These are phyloP conservation scores for Stenurella melanura DNA, from an alignment of 2,888 invertebrate genomes.

Conservation along the genomic window DNA sequence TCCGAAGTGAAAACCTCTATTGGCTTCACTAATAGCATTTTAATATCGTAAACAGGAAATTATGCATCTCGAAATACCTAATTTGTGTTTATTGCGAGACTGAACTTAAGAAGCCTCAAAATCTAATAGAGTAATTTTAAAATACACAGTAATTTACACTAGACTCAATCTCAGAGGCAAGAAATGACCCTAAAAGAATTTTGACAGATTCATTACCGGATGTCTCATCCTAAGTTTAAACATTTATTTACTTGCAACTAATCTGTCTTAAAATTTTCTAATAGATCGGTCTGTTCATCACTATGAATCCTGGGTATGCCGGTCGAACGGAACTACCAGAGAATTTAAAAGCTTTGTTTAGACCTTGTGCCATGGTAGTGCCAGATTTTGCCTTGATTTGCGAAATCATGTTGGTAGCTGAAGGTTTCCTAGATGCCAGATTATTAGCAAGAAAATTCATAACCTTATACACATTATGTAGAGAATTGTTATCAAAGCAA, in stretches of 20 bases:
- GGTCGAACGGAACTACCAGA: constrained; percentile 93
- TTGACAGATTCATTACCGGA: no score
- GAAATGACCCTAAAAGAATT: no score
- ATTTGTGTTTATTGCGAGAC: no score
- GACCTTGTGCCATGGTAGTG: constrained; percentile 98
- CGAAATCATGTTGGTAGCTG: constrained; percentile 97
- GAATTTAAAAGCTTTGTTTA: constrained; percentile 83
- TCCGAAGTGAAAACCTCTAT: no score
- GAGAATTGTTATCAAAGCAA: constrained; percentile 93
- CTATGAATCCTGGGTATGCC: constrained; percentile 98
- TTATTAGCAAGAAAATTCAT: constrained; percentile 94
- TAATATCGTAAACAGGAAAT: no score
- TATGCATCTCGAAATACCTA: no score
- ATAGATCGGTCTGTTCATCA: constrained; percentile 90
- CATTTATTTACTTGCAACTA: not conserved
- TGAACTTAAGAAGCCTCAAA: no score
- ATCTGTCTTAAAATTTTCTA: constrained; percentile 26
- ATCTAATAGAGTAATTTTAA: no score
- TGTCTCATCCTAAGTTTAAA: no score
- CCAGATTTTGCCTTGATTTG: constrained; percentile 97
- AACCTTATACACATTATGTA: constrained; percentile 92
- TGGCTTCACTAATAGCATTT: no score
- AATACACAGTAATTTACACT: no score
- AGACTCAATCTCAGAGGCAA: no score
- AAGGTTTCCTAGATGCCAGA: constrained; percentile 89